These are phyloP conservation scores for Drosophila kanekoi DNA, from an alignment of 2,888 invertebrate genomes.

Conservation along the genomic window DNA sequence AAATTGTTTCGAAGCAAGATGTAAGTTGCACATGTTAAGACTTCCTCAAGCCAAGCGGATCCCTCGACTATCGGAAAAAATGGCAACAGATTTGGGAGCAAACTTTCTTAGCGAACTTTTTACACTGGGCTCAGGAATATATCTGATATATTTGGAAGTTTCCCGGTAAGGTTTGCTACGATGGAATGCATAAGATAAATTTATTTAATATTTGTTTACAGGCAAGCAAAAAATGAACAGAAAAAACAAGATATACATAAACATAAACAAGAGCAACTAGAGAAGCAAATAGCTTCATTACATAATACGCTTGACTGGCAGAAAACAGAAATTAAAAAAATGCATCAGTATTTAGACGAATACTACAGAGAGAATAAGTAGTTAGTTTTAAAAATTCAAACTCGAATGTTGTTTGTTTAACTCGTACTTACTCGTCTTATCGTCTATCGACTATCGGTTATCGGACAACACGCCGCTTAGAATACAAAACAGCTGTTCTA, in stretches of 20 bases:
- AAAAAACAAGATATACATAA: conserved; percentile 21
- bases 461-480: background rate
- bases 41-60: conserved; percentile 54
- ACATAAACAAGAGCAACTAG: conserved; percentile 1
- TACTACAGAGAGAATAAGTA: background rate
- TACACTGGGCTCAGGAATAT: conserved; percentile 28
- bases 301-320: conserved; percentile 34
- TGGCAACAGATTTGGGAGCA: conserved; percentile 49
- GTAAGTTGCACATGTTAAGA: conserved; percentile 45
- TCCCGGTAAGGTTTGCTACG: conserved; percentile 28
- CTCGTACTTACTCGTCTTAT: background rate
- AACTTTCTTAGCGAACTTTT: conserved; percentile 48
- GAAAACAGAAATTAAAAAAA: conserved; percentile 35
- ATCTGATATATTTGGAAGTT: conserved; percentile 42
- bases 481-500: conserved; percentile 33
- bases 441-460: conserved; percentile 1
- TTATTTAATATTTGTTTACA: background rate
- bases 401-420: too few relatives aligned
- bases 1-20: conserved; percentile 45
- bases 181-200: background rate
- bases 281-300: conserved; percentile 18
- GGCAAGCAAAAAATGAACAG: conserved; percentile 39
- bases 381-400: background rate
- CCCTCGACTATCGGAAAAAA: conserved; percentile 25
- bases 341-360: conserved; percentile 14